These are phyloP conservation scores for Melinaea menophilus DNA, from an alignment of 2,888 invertebrate genomes.

Conservation along the genomic window DNA sequence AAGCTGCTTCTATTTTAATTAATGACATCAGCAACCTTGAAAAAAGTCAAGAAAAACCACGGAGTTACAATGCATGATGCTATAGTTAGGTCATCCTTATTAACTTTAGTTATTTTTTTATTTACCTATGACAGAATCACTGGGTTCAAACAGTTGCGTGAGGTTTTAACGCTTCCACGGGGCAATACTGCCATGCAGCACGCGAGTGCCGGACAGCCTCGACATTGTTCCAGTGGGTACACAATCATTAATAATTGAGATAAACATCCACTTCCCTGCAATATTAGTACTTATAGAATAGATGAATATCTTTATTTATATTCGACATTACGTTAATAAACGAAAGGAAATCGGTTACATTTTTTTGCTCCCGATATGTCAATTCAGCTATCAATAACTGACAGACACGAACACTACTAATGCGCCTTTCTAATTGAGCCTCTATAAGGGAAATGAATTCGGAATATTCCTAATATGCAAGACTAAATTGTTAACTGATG, in stretches of 20 bases:
- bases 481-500: too few relatives aligned
- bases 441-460: neutral
- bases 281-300: slow-evolving; percentile 14
- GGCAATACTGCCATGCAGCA: slow-evolving; percentile 45
- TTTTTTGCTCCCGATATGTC: too few relatives aligned
- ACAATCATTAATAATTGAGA: slow-evolving; percentile 43
- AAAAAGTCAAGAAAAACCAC: slow-evolving; percentile 36
- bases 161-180: slow-evolving; percentile 26
- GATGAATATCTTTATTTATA: neutral
- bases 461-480: too few relatives aligned
- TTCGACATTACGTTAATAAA: too few relatives aligned
- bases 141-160: slow-evolving; percentile 30
- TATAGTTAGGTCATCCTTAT: slow-evolving; percentile 38
- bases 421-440: too few relatives aligned
- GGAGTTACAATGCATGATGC: slow-evolving; percentile 30
- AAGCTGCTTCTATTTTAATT: slow-evolving; percentile 28
- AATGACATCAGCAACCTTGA: slow-evolving; percentile 44
- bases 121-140: slow-evolving; percentile 30
- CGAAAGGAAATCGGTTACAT: too few relatives aligned
- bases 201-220: slow-evolving; percentile 48
- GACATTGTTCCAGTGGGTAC: slow-evolving; percentile 50
- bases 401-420: too few relatives aligned
- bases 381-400: too few relatives aligned
- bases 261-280: slow-evolving; percentile 38
- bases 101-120: slow-evolving; percentile 33